Evolutionary conservation across 2,888 invertebrate species (phyloP), one percentile per base, ranked within the genome.

Genomic region (Epinotia brunnichana): DNA sequence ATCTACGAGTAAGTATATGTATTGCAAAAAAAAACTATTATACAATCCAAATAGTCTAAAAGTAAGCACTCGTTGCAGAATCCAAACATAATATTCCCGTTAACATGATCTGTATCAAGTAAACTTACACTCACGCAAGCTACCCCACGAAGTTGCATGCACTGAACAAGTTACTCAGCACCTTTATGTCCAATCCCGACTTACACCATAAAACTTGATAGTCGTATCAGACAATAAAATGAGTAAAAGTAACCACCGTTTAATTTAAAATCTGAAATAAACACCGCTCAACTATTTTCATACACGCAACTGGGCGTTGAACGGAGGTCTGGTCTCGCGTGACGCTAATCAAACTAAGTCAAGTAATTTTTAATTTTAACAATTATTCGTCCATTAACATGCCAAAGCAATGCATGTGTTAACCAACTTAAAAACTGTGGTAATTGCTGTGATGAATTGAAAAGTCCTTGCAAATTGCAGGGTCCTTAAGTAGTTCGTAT

Each of bases 301-400:
- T 75, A 75, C 87, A 87, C 85, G 87, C 85, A 74, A 87, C 63
- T 71, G 80, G 81, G 81, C 81, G 82, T 82, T 64, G 69, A 69
- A 76, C 39, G 74, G 75, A 78, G 78, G 74, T 75, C 73, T 73
- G 57, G 70, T 69, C 67, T 85, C 74, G 84, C 85, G 82, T 86
- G 85, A 80, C 83, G 71, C 68, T 81, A 81, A 84, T 83, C 79
- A 64, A 51, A 69, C 68, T 48, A 24, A 66, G 53, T 44, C 51
- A 54, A 57, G 60, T 74, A 70, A 81, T 80, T 82, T 82, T 81
- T 79, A 82, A 80, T 83, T 83, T 82, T 78, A 79, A 80, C 79
- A 79, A 77, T 79, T 79, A 69, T 60, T 70, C 61, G 56, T 73
- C 67, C 67, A 69, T 70, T 74, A 73, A 63, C 70, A 73, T 74